These are phyloP conservation scores for Anoplophora glabripennis DNA, from an alignment of 1,140 invertebrate species.

Conservation along the genomic window DNA sequence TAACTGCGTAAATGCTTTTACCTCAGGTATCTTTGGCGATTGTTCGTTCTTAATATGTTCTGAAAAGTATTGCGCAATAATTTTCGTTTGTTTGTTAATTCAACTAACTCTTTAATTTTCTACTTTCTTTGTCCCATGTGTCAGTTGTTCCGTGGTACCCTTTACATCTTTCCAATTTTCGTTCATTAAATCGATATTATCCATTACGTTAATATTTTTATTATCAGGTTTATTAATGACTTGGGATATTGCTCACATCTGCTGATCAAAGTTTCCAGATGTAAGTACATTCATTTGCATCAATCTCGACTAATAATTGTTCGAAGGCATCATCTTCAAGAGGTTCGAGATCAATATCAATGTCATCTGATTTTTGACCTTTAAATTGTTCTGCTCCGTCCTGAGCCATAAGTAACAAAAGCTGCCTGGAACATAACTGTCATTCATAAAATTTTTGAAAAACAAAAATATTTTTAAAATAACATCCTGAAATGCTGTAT, in stretches of 20 bases:
- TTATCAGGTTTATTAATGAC: too few relatives aligned
- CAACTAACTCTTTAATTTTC: background rate
- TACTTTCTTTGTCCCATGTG: background rate
- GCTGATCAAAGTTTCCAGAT: too few relatives aligned
- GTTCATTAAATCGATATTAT: too few relatives aligned
- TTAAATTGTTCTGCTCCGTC: conserved; percentile 21
- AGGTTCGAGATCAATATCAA: conserved; percentile 21
- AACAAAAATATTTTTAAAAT: too few relatives aligned
- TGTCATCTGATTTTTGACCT: conserved; percentile 21
- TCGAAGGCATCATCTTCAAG: background rate
- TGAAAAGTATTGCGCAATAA: conserved; percentile 4
- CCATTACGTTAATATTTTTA: too few relatives aligned
- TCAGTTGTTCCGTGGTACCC: conserved; percentile 6
- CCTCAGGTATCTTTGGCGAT: conserved; percentile 6
- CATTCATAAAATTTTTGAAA: conserved; percentile 21
- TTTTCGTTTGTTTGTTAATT: conserved; percentile 4
- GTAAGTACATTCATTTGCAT: background rate
- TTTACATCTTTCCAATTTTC: background rate
- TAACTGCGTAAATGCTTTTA: background rate
- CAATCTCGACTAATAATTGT: background rate
- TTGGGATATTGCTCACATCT: too few relatives aligned
- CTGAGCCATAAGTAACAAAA: conserved; percentile 22
- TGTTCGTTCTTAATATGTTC: conserved; percentile 7
- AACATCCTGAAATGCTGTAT: conserved; percentile 17
- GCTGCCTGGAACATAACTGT: conserved; percentile 21